Evolutionary conservation across 1,140 invertebrate species (phyloP).

Genomic region (Acromyrmex echinatior): DNA sequence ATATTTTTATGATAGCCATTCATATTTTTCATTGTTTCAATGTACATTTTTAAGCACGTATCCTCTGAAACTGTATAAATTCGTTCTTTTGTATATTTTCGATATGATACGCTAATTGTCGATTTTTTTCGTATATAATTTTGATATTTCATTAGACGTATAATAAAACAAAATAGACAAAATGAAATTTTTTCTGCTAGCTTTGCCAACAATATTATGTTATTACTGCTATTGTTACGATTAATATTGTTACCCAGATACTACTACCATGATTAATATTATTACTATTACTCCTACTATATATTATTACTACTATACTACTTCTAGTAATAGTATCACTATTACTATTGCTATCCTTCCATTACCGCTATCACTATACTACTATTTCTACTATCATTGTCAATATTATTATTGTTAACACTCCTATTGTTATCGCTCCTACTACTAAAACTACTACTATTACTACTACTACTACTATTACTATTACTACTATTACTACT

Average conservation of each 20-base stretch:
- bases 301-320: slow-evolving; percentile 18
- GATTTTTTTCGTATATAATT: slow-evolving; percentile 24
- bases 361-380: slow-evolving; percentile 53
- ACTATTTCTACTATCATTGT: slow-evolving; percentile 35
- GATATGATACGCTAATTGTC: background rate
- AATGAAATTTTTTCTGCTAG: slow-evolving; percentile 42
- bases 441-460: slow-evolving; percentile 23
- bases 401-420: slow-evolving; percentile 1
- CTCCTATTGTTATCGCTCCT: slow-evolving; percentile 5
- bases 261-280: slow-evolving; percentile 6
- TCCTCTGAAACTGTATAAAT: slow-evolving; percentile 3
- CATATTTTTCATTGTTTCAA: slow-evolving; percentile 14
- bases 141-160: background rate
- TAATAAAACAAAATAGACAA: slow-evolving; percentile 37
- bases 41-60: slow-evolving; percentile 2
- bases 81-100: slow-evolving; percentile 7
- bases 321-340: slow-evolving; percentile 40
- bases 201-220: slow-evolving; percentile 30
- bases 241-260: slow-evolving; percentile 26
- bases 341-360: slow-evolving; percentile 45
- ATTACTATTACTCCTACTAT: slow-evolving; percentile 14
- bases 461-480: slow-evolving; percentile 11
- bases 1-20: background rate
- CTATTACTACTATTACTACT: slow-evolving; percentile 21
- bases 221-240: slow-evolving; percentile 22